Evolutionary conservation across 1,140 invertebrate genomes (phyloP), one percentile per base, ranked within the genome.

Genomic region (roundworm (Caenorhabditis elegans)): DNA sequence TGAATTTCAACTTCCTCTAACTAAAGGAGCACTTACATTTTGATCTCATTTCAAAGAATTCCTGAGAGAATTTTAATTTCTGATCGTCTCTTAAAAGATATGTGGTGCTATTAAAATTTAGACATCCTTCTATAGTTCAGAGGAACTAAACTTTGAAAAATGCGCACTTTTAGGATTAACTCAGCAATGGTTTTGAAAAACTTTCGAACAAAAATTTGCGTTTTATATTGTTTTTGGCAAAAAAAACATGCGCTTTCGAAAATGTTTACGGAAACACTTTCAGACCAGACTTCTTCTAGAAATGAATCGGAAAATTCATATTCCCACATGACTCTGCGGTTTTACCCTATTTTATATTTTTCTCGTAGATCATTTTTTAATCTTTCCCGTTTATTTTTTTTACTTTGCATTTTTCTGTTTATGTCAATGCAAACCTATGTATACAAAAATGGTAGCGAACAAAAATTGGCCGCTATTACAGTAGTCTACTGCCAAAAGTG

Each of bases 241-340:
- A 43, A 15, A 43, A 43, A 43, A 15, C 6, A 43, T 43, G 5
- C 6, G 39, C 39, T 43, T 43, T 43, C 6, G 39, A 70, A 19
- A 39, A 8, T 70, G 31, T 70, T 70, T 70, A 43, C 53, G 26
- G 53, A 70, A 70, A 39, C 60, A 39, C 22, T 60, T 60, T 34
- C 28, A 4, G 15, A 65, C 19, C n/a, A 70, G 31, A 60, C 28
- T 34, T 39, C 22, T 22, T 10, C n/a, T 34, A 17, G 31, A 70
- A 39, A 39, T 70, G 28, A 39, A 26, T 19, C n/a, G 60, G 60
- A 70, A 70, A 24, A 70, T 70, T 70, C 34, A 70, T 70, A 70
- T 70, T 70, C 60, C 60, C 60, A 70, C 34, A n/a, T 70, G 60
- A 70, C 34, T 43, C 36, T 70, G 60, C 31, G 19, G 5, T 70